phyloP scores from a whole-genome alignment of 2,113 vertebrate genomes.

The Gopherus evgoodei region DNA sequence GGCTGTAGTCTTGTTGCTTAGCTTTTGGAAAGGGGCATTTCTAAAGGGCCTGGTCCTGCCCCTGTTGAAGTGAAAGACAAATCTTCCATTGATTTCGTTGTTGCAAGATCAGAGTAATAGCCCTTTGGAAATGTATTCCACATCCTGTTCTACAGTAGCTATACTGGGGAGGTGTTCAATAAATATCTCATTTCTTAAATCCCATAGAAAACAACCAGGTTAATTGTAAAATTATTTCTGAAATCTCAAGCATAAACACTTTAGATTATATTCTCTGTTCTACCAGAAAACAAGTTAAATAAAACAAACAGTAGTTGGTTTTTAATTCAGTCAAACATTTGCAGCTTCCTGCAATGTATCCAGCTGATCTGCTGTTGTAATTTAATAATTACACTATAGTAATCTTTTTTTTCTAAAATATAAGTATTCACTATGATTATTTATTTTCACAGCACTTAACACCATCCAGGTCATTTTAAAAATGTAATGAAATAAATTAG shows the following conservation, averaged over 20 bases:
- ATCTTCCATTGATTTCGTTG: not conserved
- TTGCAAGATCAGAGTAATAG: not conserved
- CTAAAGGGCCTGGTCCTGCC: not conserved
- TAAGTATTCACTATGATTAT: not conserved
- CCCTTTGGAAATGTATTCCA: not conserved
- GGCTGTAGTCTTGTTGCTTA: not conserved
- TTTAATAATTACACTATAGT: not conserved
- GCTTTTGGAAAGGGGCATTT: not conserved
- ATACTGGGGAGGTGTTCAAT: not conserved
- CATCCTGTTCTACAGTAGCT: not conserved
- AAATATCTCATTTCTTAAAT: not conserved
- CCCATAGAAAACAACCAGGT: not conserved
- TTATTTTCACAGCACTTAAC: not conserved
- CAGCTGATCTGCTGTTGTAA: not conserved
- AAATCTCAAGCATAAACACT: not conserved
- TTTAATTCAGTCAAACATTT: not conserved
- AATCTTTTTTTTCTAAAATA: not conserved
- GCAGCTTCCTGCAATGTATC: not conserved
- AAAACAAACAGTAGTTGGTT: not conserved
- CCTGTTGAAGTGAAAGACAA: not conserved
- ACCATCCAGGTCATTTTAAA: not conserved
- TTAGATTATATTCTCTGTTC: not conserved
- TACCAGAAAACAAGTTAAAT: not conserved
- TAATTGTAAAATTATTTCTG: not conserved
- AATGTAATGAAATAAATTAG: not conserved